Conservation (phyloP, 2,888 invertebrate species). For the Dinocampus coccinellae region DNA sequence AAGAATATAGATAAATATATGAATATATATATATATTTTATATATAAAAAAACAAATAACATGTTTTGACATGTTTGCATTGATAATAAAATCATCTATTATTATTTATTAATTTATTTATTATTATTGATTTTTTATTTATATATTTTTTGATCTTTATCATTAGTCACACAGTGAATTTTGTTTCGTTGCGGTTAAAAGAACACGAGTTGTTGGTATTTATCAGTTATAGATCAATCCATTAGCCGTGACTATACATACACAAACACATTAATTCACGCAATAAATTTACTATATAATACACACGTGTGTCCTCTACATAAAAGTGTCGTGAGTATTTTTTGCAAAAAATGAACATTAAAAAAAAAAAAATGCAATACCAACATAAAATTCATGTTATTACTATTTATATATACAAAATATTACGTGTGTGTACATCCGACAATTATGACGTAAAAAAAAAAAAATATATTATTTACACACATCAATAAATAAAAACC, state of each 20-base stretch:
- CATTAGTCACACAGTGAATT: conserved; percentile 6
- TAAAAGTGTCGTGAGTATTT: neutral
- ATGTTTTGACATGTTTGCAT: neutral
- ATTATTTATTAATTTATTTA: too few relatives aligned
- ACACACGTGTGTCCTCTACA: neutral
- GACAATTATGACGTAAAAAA: too few relatives aligned
- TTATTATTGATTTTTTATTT: too few relatives aligned
- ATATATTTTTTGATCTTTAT: conserved; percentile 4
- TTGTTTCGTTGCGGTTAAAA: conserved; percentile 20
- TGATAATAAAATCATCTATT: too few relatives aligned
- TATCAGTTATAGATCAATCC: conserved; percentile 20
- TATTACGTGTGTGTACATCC: too few relatives aligned
- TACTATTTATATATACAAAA: conserved; percentile 11
- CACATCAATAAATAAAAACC: too few relatives aligned
- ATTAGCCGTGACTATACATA: conserved; percentile 5
- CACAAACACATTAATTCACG: neutral
- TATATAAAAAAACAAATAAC: neutral
- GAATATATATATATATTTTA: too few relatives aligned
- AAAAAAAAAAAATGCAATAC: neutral
- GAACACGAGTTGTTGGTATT: conserved; percentile 7
- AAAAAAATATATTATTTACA: too few relatives aligned
- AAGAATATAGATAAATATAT: too few relatives aligned
- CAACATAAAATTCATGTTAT: conserved; percentile 48
- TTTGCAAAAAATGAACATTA: neutral
- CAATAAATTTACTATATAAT: conserved; percentile 6